Conservation (phyloP, 2,113 vertebrate species). For the Sylvia atricapilla region DNA sequence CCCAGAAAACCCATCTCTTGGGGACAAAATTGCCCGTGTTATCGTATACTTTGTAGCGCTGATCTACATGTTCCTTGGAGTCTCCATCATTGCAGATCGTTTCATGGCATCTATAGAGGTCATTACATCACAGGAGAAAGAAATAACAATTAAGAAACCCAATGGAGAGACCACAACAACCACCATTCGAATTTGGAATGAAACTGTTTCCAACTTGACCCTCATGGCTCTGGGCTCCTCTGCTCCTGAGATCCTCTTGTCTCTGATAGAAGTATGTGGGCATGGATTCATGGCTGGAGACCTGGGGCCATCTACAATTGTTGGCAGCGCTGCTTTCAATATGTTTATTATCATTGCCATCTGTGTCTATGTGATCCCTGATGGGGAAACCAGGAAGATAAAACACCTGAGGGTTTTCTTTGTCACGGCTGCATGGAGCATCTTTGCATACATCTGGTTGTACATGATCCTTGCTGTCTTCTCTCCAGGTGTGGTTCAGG, state of each 20-base stretch:
- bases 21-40: conserved; percentile 97
- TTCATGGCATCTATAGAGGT: conserved; percentile 99
- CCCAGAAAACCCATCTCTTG: conserved; percentile 96
- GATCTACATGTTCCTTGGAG: conserved; percentile 99
- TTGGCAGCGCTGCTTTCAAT: conserved; percentile 97
- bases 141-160: conserved; percentile 91
- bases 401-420: conserved; percentile 98
- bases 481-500: conserved; percentile 93
- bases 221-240: conserved; percentile 98
- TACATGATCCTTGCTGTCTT: conserved; percentile 99
- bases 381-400: conserved; percentile 94
- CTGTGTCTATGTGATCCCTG: conserved; percentile 93
- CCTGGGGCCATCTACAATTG: conserved; percentile 94
- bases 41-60: conserved; percentile 98
- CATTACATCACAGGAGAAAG: conserved; percentile 96
- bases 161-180: conserved; percentile 96
- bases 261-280: conserved; percentile 96
- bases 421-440: conserved; percentile 95
- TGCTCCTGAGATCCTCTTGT: conserved; percentile 94
- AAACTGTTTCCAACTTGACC: conserved; percentile 97
- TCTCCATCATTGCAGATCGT: conserved; percentile 97
- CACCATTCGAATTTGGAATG: conserved; percentile 95
- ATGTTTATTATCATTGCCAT: conserved; percentile 99
- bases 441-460: conserved; percentile 98
- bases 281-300: conserved; percentile 90